Evolutionary conservation across 2,113 vertebrate species (phyloP).

Genomic region (Eleginops maclovinus): DNA sequence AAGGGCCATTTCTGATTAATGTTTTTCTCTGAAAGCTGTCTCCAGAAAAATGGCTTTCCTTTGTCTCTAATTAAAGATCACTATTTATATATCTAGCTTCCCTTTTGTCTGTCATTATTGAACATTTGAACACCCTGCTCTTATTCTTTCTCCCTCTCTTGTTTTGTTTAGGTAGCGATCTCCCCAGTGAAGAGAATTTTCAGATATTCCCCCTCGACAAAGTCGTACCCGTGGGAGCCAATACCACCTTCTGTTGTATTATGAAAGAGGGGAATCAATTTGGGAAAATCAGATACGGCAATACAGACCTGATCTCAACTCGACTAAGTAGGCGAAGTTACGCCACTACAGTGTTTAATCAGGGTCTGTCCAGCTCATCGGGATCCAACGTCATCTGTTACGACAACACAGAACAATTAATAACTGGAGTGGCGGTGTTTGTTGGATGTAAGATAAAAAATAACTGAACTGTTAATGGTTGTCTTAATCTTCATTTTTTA

Average conservation of each 20-base stretch:
- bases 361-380: background rate
- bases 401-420: rapidly evolving
- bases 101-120: background rate
- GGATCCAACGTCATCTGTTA: constrained; percentile 76
- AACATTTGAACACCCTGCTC: background rate
- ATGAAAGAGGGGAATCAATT: constrained; percentile 50
- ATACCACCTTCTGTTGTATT: constrained; percentile 82
- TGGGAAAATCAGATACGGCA: background rate
- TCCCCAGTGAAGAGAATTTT: constrained; percentile 19
- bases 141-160: background rate
- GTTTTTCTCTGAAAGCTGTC: background rate
- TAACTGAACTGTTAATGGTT: background rate
- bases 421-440: constrained; percentile 75
- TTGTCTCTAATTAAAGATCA: background rate
- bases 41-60: background rate
- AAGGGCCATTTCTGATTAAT: background rate
- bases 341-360: constrained; percentile 48
- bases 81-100: background rate
- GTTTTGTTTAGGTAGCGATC: constrained; percentile 68
- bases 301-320: constrained; percentile 16
- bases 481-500: background rate
- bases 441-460: constrained; percentile 81
- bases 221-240: constrained; percentile 67
- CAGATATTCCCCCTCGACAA: constrained; percentile 71
- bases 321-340: constrained; percentile 77